Evolutionary conservation across 2,888 invertebrate species (phyloP).

Genomic region (Sphaeridia pumilis): DNA sequence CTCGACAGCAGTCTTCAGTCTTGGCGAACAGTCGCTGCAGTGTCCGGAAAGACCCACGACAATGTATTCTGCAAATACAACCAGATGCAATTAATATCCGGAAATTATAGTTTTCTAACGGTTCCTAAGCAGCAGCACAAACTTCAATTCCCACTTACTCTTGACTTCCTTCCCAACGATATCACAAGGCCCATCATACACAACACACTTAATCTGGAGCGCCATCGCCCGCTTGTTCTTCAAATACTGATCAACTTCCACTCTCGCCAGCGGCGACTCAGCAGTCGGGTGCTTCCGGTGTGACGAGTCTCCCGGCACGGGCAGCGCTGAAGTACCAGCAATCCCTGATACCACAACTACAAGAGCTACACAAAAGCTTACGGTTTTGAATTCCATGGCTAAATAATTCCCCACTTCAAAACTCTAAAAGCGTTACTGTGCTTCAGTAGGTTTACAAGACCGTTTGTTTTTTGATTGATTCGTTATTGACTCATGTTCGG

Average conservation of each 20-base stretch:
- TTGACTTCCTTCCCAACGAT: slow-evolving; percentile 14
- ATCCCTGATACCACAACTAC: not conserved
- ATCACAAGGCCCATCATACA: slow-evolving; percentile 14
- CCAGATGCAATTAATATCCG: not conserved
- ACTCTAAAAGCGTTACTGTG: no score
- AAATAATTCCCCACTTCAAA: no score
- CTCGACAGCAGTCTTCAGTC: slow-evolving; percentile 4
- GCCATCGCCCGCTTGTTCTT: slow-evolving; percentile 13
- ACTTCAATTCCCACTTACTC: slow-evolving; percentile 2
- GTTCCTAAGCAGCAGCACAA: no score
- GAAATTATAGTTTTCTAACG: no score
- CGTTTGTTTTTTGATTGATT: no score
- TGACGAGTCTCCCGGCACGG: not conserved
- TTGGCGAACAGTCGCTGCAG: slow-evolving; percentile 7
- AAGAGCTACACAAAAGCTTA: no score
- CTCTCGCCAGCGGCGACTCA: slow-evolving; percentile 5
- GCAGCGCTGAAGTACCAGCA: not conserved
- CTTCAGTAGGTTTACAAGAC: no score
- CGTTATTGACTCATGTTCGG: no score
- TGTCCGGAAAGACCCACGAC: slow-evolving; percentile 11
- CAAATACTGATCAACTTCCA: slow-evolving; percentile 10
- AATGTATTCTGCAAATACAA: slow-evolving; percentile 9
- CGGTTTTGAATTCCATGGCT: no score
- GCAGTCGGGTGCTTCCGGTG: not conserved
- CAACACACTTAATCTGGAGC: slow-evolving; percentile 15